phyloP scores from a whole-genome alignment of 2,113 vertebrate species.

The Anoura caudifer region DNA sequence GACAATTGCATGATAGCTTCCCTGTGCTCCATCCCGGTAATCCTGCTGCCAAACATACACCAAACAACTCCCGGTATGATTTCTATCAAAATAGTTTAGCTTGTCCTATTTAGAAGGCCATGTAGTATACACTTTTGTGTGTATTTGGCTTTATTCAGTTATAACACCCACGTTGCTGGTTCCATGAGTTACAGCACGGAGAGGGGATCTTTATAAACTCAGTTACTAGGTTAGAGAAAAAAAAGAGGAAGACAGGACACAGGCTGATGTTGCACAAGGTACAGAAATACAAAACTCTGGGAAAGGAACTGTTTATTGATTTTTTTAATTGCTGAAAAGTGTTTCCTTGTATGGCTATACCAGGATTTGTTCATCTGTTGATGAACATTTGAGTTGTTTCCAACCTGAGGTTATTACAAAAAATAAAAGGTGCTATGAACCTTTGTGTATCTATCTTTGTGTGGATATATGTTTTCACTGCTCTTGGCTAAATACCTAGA shows the following conservation, averaged over 20 bases:
- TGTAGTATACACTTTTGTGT: not conserved
- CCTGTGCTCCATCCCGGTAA: not conserved
- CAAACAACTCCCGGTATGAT: not conserved
- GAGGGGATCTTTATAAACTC: not conserved
- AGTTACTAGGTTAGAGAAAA: not conserved
- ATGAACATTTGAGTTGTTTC: not conserved
- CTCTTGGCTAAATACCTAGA: not conserved
- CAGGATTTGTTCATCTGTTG: not conserved
- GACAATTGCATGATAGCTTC: not conserved
- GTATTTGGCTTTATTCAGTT: not conserved
- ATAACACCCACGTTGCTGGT: not conserved
- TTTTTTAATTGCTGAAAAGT: not conserved
- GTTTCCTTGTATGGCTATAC: not conserved
- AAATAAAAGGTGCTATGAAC: not conserved
- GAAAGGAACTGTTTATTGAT: not conserved
- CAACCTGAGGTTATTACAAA: not conserved
- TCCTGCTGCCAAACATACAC: too few relatives aligned
- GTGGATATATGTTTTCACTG: not conserved
- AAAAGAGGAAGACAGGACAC: not conserved
- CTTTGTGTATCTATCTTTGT: not conserved
- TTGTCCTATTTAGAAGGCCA: not conserved
- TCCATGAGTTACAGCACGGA: fast-evolving
- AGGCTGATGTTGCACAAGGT: not conserved
- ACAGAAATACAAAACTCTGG: not conserved
- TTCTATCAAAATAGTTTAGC: not conserved